These are phyloP conservation scores for Blastobasis lacticolella DNA, from an alignment of 2,888 invertebrate species.

Conservation along the genomic window DNA sequence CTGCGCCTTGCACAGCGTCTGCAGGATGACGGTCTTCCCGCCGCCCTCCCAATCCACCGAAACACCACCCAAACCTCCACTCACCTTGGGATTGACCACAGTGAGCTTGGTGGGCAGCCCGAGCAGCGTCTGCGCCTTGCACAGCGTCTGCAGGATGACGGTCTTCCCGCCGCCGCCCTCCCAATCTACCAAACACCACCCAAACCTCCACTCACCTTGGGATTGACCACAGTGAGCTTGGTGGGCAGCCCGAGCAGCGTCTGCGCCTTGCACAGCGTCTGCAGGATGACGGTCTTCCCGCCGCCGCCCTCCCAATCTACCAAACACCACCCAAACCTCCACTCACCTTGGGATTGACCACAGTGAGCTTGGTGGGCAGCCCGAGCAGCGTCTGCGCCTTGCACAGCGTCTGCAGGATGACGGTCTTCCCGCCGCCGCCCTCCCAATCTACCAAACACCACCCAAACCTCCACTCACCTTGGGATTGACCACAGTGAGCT, in stretches of 20 bases:
- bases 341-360: constrained; percentile 88
- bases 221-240: constrained; percentile 87
- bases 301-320: constrained; percentile 71
- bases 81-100: constrained; percentile 89
- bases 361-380: constrained; percentile 84
- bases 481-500: constrained; percentile 87
- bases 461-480: constrained; percentile 69
- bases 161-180: constrained; percentile 87
- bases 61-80: too few species aligned
- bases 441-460: too few species aligned
- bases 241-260: constrained; percentile 83
- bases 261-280: constrained; percentile 85
- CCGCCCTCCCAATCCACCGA: constrained; percentile 71
- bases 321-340: too few species aligned
- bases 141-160: constrained; percentile 85
- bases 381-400: constrained; percentile 85
- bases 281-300: constrained; percentile 90
- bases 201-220: constrained; percentile 75
- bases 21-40: constrained; percentile 90
- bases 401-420: constrained; percentile 85
- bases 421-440: constrained; percentile 89
- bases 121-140: constrained; percentile 84
- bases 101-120: constrained; percentile 86
- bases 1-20: constrained; percentile 85
- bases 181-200: too few species aligned